Percentiles rank a stretch among this genome's conserved stretches.
Conservation (phyloP, 2,888 invertebrate species). For the Iphiclides podalirius region DNA sequence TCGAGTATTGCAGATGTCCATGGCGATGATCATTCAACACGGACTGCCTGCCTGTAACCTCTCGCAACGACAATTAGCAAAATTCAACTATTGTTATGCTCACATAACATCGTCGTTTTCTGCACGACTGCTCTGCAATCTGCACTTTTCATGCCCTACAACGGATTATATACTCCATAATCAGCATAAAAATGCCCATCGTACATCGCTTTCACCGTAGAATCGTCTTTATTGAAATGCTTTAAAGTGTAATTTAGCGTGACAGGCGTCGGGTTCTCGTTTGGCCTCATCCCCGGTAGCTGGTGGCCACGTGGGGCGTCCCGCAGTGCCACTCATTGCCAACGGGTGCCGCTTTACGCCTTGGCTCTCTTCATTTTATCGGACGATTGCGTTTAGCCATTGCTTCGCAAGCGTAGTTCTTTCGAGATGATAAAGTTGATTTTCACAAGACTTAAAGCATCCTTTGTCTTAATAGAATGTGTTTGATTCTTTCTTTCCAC, state of each 20-base stretch:
- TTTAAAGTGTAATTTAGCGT: slow-evolving; percentile 20
- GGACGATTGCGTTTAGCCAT: no score
- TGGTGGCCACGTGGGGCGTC: slow-evolving; percentile 67
- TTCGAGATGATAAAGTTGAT: no score
- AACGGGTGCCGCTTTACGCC: slow-evolving; percentile 70
- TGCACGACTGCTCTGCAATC: neutral
- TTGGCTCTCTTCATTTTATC: neutral
- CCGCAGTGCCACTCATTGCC: slow-evolving; percentile 67
- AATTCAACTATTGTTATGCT: no score
- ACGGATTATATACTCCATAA: slow-evolving; percentile 40
- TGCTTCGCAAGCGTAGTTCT: no score
- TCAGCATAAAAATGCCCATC: slow-evolving; percentile 59
- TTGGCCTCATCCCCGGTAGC: slow-evolving; percentile 50
- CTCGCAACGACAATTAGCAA: no score
- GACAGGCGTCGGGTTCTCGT: slow-evolving; percentile 27
- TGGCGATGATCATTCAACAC: no score
- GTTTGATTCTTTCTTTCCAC: no score
- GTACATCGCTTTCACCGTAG: slow-evolving; percentile 40
- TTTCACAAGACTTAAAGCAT: no score
- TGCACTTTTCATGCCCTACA: neutral
- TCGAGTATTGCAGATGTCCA: no score
- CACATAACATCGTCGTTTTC: no score
- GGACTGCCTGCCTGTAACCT: no score
- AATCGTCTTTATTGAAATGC: slow-evolving; percentile 23
- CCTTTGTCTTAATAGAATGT: no score